phyloP scores from a whole-genome alignment of 2,797 vertebrate genomes.

The Threskiornis aethiopicus region DNA sequence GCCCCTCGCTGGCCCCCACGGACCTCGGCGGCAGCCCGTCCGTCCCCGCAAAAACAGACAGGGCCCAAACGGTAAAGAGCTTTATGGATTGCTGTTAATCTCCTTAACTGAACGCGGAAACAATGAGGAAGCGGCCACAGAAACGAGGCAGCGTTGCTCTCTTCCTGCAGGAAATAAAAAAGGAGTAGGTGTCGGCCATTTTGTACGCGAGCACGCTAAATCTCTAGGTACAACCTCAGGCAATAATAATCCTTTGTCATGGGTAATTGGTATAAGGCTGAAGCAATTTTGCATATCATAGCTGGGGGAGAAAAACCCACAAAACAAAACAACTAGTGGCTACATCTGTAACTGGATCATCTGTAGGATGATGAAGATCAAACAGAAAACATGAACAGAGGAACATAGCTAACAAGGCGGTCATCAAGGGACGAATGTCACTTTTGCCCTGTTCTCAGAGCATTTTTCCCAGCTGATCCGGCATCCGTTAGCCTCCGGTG shows the following conservation, averaged over 20 bases:
- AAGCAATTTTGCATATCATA: not conserved
- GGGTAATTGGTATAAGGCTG: not conserved
- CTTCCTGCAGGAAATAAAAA: not conserved
- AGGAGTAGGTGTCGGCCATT: not conserved
- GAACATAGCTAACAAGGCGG: not conserved
- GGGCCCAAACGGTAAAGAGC: not conserved
- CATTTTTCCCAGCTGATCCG: not conserved
- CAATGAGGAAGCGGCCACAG: not conserved
- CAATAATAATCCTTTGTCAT: not conserved
- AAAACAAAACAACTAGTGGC: not conserved
- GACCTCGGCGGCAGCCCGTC: accelerated
- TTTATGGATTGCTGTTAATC: not conserved
- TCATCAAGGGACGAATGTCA: not conserved
- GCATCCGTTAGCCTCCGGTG: accelerated
- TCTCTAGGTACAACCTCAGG: accelerated
- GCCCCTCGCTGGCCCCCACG: accelerated
- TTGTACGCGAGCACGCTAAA: not conserved
- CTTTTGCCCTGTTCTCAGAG: not conserved
- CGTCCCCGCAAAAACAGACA: not conserved
- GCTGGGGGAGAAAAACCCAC: not conserved
- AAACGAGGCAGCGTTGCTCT: not conserved
- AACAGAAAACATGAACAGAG: not conserved
- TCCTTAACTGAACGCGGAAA: not conserved
- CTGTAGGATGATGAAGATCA: not conserved
- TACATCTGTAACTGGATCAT: not conserved